Conservation (phyloP, 2,888 invertebrate species). For the Embidobia sp. region DNA sequence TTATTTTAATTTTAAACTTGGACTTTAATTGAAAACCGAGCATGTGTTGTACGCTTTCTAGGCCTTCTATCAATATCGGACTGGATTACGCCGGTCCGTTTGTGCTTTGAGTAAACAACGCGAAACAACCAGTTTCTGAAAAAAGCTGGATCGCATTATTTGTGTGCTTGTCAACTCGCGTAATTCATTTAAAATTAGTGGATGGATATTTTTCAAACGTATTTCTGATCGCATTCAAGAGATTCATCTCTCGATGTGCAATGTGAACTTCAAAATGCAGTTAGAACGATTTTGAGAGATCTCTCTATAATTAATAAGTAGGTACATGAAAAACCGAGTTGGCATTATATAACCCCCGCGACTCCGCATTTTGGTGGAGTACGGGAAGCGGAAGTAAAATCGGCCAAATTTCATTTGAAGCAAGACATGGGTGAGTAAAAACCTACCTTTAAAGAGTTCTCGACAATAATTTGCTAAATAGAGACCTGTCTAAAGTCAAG, state of each 20-base stretch:
- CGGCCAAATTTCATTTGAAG: not conserved
- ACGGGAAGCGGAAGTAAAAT: slow-evolving; percentile 11
- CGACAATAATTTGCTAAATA: not conserved
- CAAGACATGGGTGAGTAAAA: not conserved
- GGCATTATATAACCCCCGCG: not conserved
- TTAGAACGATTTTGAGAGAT: not conserved
- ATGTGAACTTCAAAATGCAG: not conserved
- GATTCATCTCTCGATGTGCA: not conserved
- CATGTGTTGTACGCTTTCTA: not conserved
- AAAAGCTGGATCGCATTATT: not conserved
- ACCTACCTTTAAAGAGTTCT: not conserved
- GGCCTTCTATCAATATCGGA: not conserved
- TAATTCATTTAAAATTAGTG: not conserved
- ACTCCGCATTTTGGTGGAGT: slow-evolving; percentile 3
- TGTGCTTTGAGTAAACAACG: not conserved
- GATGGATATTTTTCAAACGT: not conserved
- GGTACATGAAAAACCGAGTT: not conserved
- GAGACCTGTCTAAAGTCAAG: not conserved
- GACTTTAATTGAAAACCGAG: too few species aligned
- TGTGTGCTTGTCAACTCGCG: not conserved
- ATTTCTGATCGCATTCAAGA: not conserved
- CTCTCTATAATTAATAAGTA: not conserved
- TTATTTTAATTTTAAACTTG: too few species aligned
- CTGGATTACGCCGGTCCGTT: slow-evolving; percentile 1
- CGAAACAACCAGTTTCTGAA: not conserved